A percentile compares a stretch with the other conserved stretches of the same genome.
Evolutionary conservation across 2,113 vertebrate genomes (phyloP).

Genomic region (Cyphomyrus discorhynchus): DNA sequence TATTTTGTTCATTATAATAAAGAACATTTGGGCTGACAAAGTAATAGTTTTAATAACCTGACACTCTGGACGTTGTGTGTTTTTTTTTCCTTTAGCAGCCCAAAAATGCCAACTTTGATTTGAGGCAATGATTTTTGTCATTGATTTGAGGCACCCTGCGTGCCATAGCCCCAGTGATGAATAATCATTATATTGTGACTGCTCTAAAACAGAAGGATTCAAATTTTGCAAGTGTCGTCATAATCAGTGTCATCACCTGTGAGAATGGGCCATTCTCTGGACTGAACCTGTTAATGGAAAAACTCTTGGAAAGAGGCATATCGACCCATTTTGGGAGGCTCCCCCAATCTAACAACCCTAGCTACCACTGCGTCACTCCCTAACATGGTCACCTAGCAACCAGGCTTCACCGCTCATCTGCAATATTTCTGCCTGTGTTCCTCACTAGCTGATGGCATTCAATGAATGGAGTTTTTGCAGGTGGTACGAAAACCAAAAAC

Average conservation of each 20-base stretch:
- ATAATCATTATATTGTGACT: neutral
- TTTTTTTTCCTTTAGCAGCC: neutral
- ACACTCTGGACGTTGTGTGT: neutral
- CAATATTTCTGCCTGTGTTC: neutral
- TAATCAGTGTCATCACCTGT: neutral
- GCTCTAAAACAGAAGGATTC: neutral
- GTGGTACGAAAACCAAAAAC: neutral
- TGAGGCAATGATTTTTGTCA: neutral
- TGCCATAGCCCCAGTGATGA: neutral
- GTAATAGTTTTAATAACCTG: neutral
- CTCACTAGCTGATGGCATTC: neutral
- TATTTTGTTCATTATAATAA: neutral
- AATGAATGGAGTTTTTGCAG: neutral
- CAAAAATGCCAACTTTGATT: neutral
- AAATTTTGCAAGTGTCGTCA: neutral
- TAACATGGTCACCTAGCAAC: constrained; percentile 24
- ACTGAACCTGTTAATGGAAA: neutral
- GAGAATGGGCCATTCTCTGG: neutral
- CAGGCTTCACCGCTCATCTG: neutral
- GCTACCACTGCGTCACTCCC: neutral
- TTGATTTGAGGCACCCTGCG: neutral
- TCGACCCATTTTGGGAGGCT: neutral
- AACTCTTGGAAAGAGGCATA: neutral
- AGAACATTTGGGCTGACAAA: neutral
- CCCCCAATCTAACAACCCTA: neutral